These are phyloP conservation scores for Sarcoramphus papa DNA, from an alignment of 2,797 vertebrate species.

Conservation along the genomic window DNA sequence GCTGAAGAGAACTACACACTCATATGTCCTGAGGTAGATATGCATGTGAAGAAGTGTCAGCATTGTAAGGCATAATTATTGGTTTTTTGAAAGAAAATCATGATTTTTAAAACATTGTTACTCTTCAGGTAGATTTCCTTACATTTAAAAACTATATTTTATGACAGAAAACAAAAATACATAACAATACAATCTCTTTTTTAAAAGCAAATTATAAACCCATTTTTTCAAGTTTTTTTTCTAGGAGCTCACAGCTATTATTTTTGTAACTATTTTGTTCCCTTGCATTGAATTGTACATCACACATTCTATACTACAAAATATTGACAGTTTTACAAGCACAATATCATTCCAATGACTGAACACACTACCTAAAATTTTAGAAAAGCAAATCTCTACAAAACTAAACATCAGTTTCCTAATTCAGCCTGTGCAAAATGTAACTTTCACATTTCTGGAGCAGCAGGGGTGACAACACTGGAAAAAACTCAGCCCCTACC, in stretches of 20 bases:
- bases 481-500: not conserved
- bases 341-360: not conserved
- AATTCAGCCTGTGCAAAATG: not conserved
- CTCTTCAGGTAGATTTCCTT: not conserved
- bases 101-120: not conserved
- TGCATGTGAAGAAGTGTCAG: not conserved
- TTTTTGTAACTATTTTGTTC: not conserved
- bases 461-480: not conserved
- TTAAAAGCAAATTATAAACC: not conserved
- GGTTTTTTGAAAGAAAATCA: accelerated
- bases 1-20: not conserved
- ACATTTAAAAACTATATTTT: not conserved
- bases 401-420: not conserved
- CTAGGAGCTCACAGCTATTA: not conserved
- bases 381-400: not conserved
- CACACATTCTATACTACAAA: not conserved
- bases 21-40: not conserved
- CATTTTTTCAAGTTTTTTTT: not conserved
- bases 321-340: not conserved
- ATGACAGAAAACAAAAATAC: not conserved
- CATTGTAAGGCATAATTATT: not conserved
- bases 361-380: not conserved
- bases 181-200: not conserved
- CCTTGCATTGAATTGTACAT: not conserved
- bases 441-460: not conserved